Evolutionary conservation across 2,888 invertebrate genomes (phyloP), one percentile per base, ranked within the genome.

Genomic region (Coelinius sp.): DNA sequence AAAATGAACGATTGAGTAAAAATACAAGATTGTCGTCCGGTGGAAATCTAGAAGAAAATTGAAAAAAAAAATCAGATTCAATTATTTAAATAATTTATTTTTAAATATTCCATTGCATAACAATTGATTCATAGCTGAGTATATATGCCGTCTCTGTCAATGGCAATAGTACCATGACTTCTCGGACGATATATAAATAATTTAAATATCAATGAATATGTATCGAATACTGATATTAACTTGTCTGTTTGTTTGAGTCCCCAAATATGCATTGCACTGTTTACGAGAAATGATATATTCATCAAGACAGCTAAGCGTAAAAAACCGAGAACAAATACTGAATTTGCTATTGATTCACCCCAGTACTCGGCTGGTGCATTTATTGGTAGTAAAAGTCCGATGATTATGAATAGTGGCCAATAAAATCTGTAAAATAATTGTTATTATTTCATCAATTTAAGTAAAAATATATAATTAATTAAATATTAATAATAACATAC

Each of bases 281-380:
- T 93, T 2, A 95, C 90, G 22, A 95, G 88, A 92, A 93, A 94
- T 4, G 93, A 89, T 0, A 92, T 87, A 81, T 95, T 92, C 0
- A 92, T 83, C 0, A 92, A 90, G 7, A 95, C 85, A 0, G 91
- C 89, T 75, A 93, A 92, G 10, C 95, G 90, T 73, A 95, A 83
- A 83, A 93, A 92, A 8, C 94, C 94, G 5, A 93, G 89, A 0
- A 94, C 90, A 74, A 93, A 91, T 7, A 93, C 83, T 0, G 93
- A 88, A 46, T 90, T 90, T 14, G 90, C 77, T 0, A 94, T 86
- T 0, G 91, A 88, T 78, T 96, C 95, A 5, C 91, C 91, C 93
- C 94, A 95, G 84, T 95, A 95, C 85, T 94, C 94, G 0, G 93
- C 89, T 0, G 95, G 95, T 0, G 94, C 92, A 83, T 95, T 94